These are phyloP conservation scores for Phenganax stokvisi DNA, from an alignment of 92 coral and sea anemone genomes.

Conservation along the genomic window DNA sequence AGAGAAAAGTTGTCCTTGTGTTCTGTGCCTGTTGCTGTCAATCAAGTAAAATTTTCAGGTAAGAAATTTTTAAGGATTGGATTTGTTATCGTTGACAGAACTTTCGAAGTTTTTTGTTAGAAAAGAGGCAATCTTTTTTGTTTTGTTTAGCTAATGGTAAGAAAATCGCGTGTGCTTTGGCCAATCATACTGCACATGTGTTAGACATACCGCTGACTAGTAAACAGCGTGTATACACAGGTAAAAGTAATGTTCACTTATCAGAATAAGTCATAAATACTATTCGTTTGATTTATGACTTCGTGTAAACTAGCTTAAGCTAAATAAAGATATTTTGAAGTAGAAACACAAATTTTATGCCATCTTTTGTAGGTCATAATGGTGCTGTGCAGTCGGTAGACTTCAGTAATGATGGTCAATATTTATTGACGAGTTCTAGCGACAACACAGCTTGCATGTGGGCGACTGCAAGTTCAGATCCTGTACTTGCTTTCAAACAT, in stretches of 20 bases:
- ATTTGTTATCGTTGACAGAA: neutral
- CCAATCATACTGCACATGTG: constrained; percentile 82
- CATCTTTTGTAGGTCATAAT: constrained; percentile 62
- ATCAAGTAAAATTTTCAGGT: constrained; percentile 64
- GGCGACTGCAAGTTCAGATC: constrained; percentile 68
- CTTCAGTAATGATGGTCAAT: constrained; percentile 72
- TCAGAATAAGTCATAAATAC: neutral
- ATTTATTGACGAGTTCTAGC: constrained; percentile 77
- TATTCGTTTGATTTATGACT: too few species aligned
- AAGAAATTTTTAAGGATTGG: neutral
- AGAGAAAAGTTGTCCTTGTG: constrained; percentile 60
- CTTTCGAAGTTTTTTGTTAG: neutral
- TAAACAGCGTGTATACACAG: constrained; percentile 40
- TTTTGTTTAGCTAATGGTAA: constrained; percentile 55
- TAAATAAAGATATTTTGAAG: neutral
- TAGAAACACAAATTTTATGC: neutral
- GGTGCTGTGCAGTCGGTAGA: constrained; percentile 77
- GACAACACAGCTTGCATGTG: constrained; percentile 84
- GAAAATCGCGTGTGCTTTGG: constrained; percentile 76
- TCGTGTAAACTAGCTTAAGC: neutral
- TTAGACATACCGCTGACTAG: constrained; percentile 56
- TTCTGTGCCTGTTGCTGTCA: constrained; percentile 67
- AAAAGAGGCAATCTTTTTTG: neutral
- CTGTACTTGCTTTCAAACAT: constrained; percentile 52
- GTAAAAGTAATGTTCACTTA: neutral